Evolutionary conservation across 2,888 invertebrate genomes (phyloP), one percentile per base, ranked within the genome.

Genomic region (Mesoligia furuncula): DNA sequence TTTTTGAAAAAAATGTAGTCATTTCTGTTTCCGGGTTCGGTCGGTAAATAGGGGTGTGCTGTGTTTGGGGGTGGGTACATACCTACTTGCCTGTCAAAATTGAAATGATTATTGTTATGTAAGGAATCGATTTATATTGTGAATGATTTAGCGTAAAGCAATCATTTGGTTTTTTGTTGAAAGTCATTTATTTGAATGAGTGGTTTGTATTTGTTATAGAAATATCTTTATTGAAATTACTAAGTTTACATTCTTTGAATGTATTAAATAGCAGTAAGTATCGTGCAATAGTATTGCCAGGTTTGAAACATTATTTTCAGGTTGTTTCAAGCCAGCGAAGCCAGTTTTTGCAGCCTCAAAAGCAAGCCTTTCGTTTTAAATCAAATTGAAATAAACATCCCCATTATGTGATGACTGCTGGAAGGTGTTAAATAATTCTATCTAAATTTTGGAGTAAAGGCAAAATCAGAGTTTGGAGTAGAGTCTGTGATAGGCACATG

Each of bases 1-100:
- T 94, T 92, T 73, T 86, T 65, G 20, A 71, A 90, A 88, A 88
- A 89, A 90, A 91, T 89, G 89, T 85, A 91, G 92, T 91, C 90
- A 92, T 91, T 92, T 90, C 81, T 85, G 89, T 91, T 91, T 91
- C 90, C 91, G 91, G 90, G 76, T 86, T 51, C n/a, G 69, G 59
- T 69, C 36, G 13, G 81, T 90, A 90, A 90, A 91, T 89, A 87
- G 81, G 87, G 92, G 89, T 89, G 84, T 79, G 81, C 77, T 77
- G 74, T 85, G 77, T 87, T 87, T 83, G 54, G 88, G 88, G 89
- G 86, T 84, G 87, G 81, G 59, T 77, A 75, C 80, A 79, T 80
- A 84, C 85, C 86, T 80, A 83, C 85, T 86, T 87, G 81, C 78
- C 84, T 80, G 85, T 89, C 88, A 89, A 86, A 80, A 81, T 88